phyloP scores from a whole-genome alignment of 2,888 invertebrate species.

The Empis livida region DNA sequence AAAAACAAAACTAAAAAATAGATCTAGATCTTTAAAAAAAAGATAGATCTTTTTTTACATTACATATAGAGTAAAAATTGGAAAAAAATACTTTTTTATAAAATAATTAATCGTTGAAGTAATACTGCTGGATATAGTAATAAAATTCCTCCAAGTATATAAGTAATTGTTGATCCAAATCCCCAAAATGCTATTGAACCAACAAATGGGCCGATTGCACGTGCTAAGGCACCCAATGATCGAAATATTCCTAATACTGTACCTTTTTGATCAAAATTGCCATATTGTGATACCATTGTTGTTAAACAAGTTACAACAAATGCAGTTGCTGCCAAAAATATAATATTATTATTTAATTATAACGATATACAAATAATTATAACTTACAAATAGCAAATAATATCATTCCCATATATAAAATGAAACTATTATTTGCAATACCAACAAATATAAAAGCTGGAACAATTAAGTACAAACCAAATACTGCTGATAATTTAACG shows the following conservation, averaged over 20 bases:
- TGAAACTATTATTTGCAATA: conserved; percentile 43
- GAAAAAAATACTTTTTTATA: background rate
- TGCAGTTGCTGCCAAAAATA: conserved; percentile 53
- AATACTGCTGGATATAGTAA: conserved; percentile 65
- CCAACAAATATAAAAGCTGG: conserved; percentile 79
- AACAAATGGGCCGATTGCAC: conserved; percentile 81
- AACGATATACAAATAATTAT: background rate
- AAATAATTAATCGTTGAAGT: conserved; percentile 32
- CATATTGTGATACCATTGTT: conserved; percentile 76
- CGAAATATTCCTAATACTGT: conserved; percentile 87
- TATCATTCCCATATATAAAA: conserved; percentile 71
- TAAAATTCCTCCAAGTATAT: conserved; percentile 62
- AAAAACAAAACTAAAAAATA: too few relatives aligned
- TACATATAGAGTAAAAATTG: background rate
- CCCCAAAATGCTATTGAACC: conserved; percentile 91
- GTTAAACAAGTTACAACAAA: conserved; percentile 93
- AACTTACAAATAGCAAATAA: conserved; percentile 76
- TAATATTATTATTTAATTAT: conserved; percentile 1
- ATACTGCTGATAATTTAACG: conserved; percentile 55
- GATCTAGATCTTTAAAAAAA: too few relatives aligned
- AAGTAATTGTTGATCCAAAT: conserved; percentile 70
- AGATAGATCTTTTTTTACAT: too few relatives aligned
- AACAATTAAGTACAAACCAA: conserved; percentile 71
- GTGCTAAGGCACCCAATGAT: conserved; percentile 85
- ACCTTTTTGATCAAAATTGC: conserved; percentile 74